Evolutionary conservation across 2,888 invertebrate species (phyloP), one percentile per base, ranked within the genome.

Genomic region (Nomada lathburiana): DNA sequence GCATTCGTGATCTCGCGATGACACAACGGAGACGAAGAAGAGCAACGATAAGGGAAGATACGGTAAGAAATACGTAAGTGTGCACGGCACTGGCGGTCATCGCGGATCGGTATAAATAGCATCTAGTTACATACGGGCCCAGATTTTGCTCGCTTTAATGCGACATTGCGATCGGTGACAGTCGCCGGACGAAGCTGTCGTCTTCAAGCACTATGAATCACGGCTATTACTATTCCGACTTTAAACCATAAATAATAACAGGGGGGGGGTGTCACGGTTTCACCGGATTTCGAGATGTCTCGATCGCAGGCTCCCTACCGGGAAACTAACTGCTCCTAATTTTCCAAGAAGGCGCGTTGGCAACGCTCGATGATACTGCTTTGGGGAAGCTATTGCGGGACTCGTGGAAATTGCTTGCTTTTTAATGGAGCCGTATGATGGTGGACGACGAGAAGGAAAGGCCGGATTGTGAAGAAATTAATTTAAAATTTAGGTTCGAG

Each of bases 171-270:
- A 86, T 86, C 82, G 71, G 85, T 70, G 82, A 74, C 76, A 76
- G 74, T 76, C 79, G 65, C 82, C 82, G 85, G 87, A 84, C 87
- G 85, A 86, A 70, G 75, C 74, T 84, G 85, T 76, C 85, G 76
- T 63, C 72, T 82, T 60, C 55, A 60, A 75, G 36, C 62, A 29
- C 63, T 42, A 69, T 85, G 86, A 87, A 82, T 86, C 85, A 87
- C 72, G 52, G 76, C 68, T 70, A 80, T 86, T 76, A 76, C 87
- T 80, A 83, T 76, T 83, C 75, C 68, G 36, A 47, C 69, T 83
- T 80, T 74, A 72, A 71, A 65, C 50, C 81, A 80, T 80, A 81
- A 81, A 82, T 82, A 75, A 80, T 82, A 75, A 73, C 53, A 63
- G 52, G 59, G 16, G 42, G 67, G 52, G 59, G 16, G 42, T 62